A percentile compares a stretch with the other conserved stretches of the same genome.
These are phyloP conservation scores for Chelmon rostratus DNA, from an alignment of 2,797 vertebrate species.

Conservation along the genomic window DNA sequence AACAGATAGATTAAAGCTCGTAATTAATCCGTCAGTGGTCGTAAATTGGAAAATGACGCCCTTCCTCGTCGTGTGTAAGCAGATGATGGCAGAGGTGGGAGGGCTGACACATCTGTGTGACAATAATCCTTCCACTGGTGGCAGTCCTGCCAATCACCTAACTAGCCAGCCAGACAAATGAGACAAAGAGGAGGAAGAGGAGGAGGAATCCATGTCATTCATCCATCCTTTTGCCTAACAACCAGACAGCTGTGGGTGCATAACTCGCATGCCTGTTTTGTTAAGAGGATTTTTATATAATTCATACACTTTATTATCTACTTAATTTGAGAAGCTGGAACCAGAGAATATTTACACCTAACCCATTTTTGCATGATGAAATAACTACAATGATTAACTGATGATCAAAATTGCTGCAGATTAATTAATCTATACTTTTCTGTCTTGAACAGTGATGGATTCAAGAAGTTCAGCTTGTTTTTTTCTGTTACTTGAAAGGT, in stretches of 20 bases:
- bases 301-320: background rate
- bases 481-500: too few species aligned
- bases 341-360: too few species aligned
- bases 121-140: conserved; percentile 30
- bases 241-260: conserved; percentile 1
- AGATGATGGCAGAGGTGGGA: conserved; percentile 25
- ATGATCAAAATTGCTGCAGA: background rate
- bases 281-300: background rate
- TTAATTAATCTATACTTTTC: too few species aligned
- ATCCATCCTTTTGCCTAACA: background rate
- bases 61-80: background rate
- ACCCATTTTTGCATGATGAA: background rate
- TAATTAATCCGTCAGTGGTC: conserved; percentile 64
- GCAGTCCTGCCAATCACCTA: conserved; percentile 17
- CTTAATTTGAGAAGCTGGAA: too few species aligned
- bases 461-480: too few species aligned
- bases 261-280: background rate
- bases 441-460: too few species aligned
- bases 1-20: conserved; percentile 50
- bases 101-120: conserved; percentile 36
- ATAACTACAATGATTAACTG: background rate
- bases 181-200: conserved; percentile 13
- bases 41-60: conserved; percentile 45
- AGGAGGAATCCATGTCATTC: background rate
- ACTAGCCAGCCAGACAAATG: conserved; percentile 2